Base-by-base conservation (phyloP, 1,140 invertebrate species). In the Lithobius niger region DNA sequence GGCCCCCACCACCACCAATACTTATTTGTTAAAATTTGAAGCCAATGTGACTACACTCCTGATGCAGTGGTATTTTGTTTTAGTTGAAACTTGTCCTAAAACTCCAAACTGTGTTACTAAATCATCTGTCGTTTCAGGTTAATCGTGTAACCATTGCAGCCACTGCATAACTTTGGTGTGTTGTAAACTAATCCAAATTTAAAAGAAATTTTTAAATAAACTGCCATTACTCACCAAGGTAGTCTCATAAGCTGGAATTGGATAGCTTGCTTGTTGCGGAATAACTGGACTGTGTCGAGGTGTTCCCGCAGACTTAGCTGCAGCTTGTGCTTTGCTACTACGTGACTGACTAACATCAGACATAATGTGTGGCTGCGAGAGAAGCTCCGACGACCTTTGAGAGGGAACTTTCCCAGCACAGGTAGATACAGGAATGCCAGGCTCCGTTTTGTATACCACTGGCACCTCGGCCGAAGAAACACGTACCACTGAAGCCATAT, bases 161-260 rank as follows among this genome's bases (percentile, higher is more conserved):
- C n/a, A n/a, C n/a, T n/a, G n/a, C n/a, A n/a, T n/a, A n/a, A n/a
- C n/a, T n/a, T n/a, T n/a, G n/a, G n/a, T n/a, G n/a, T n/a, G n/a
- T n/a, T n/a, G n/a, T n/a, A n/a, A n/a, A n/a, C n/a, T n/a, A n/a
- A n/a, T n/a, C n/a, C n/a, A 36, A 36, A 6, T 36, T n/a, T n/a
- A 10, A 36, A 36, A 36, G 6, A 36, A 36, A 10, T 36, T 36
- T 36, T 36, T n/a, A 36, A 36, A 36, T 6, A 36, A 36, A 36
- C 31, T 36, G n/a, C n/a, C n/a, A 10, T 47, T 27, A 76, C 80
- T 82, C 73, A 88, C 84, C 81, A 86, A 64, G 62, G 76, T 77
- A 10, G 78, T 71, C 60, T 82, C 81, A 55, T 78, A 83, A 16
- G 77, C 68, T 15, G 78, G 69, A 52, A 80, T 72, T 2, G 79